Base-by-base conservation (phyloP, 2,888 invertebrate genomes). In the Stratiomys singularior region DNA sequence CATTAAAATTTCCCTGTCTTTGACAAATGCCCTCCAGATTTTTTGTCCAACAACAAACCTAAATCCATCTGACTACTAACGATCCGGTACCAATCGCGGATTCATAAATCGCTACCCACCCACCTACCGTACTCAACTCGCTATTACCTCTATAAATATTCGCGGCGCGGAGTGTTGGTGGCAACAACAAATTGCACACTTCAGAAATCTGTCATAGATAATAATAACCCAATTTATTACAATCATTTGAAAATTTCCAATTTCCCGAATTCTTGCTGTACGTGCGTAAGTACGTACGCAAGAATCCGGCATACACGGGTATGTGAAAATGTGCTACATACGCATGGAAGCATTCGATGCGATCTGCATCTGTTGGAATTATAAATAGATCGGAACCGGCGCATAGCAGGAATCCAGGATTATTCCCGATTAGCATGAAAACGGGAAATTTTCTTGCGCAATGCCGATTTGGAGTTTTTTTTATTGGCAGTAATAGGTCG, bases 161-260 rank as follows among this genome's bases (percentile, higher is more conserved):
- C 63, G 18, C 18, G 52, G 18, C 15, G 15, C 18, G 21, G 25
- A 18, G 30, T 69, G 47, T 47, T 69, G 47, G 69, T 69, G 69
- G 69, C 69, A 47, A 46, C 2, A 46, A 69, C 69, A 69, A 69
- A 69, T 69, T 69, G 47, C 69, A 69, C 47, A 46, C 46, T 69
- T 69, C 47, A 27, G 47, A 47, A 69, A 21, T 47, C 69, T 69
- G 69, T 69, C 66, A 66, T 30, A 66, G 30, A 37, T 66, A 66
- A 37, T 66, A 66, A 66, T 66, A 69, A 47, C 47, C 46, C n/a
- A 47, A 69, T 69, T 69, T 46, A 47, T 69, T 46, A 46, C 47
- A 69, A 69, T 69, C 47, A 69, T 47, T 44, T 25, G 25, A 37
- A 44, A 46, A 47, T 69, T 47, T 47, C 27, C n/a, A 25, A 46